These are phyloP conservation scores for Ornithorhynchus anatinus DNA, from an alignment of 2,113 vertebrate species.

Conservation along the genomic window DNA sequence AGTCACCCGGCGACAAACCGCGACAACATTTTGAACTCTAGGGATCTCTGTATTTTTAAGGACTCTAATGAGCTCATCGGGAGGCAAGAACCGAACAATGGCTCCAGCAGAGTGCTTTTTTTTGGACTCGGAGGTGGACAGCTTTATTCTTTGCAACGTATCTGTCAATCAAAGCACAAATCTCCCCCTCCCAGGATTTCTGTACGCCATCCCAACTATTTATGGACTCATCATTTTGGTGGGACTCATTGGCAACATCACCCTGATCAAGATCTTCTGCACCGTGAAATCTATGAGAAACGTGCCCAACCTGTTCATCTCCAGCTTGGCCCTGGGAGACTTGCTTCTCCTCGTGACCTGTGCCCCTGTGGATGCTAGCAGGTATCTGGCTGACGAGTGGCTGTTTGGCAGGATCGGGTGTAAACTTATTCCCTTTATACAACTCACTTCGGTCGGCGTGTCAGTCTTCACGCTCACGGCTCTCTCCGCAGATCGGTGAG, in stretches of 20 bases:
- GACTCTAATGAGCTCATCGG: background rate
- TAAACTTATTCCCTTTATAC: conserved; percentile 95
- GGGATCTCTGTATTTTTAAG: conserved; percentile 15
- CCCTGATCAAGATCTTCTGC: conserved; percentile 93
- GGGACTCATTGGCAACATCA: conserved; percentile 92
- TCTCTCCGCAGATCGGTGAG: conserved; percentile 95
- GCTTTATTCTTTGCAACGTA: conserved; percentile 56
- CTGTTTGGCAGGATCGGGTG: conserved; percentile 92
- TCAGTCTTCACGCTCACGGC: conserved; percentile 97
- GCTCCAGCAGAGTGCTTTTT: conserved; percentile 66
- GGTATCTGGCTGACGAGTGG: conserved; percentile 91
- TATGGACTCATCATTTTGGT: conserved; percentile 87
- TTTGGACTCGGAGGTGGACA: conserved; percentile 61
- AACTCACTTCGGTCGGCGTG: conserved; percentile 95
- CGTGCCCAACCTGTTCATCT: conserved; percentile 93
- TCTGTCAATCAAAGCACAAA: conserved; percentile 63
- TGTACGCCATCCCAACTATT: conserved; percentile 81
- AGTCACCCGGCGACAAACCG: conserved; percentile 7
- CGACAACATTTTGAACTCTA: conserved; percentile 25
- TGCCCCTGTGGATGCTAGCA: conserved; percentile 95
- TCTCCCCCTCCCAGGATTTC: conserved; percentile 67
- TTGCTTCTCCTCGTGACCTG: conserved; percentile 91
- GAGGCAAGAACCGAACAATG: conserved; percentile 64
- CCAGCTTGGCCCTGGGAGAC: conserved; percentile 92
- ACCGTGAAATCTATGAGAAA: conserved; percentile 89